These are phyloP conservation scores for Eucriotettix oculatus DNA, from an alignment of 2,888 invertebrate genomes.

Conservation along the genomic window DNA sequence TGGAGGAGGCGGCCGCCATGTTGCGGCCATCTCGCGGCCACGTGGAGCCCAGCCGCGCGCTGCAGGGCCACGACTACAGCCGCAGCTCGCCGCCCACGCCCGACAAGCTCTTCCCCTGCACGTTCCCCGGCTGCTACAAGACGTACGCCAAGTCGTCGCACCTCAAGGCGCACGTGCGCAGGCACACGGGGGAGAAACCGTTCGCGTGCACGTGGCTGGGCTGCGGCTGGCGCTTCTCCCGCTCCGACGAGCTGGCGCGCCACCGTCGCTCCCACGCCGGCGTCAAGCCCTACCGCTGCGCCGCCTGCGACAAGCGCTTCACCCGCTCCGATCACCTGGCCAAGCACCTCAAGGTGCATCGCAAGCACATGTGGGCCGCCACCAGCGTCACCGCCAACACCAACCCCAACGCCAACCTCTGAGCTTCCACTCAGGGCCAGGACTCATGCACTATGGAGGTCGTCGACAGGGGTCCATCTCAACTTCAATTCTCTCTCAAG, in stretches of 20 bases:
- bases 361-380: slow-evolving; percentile 17
- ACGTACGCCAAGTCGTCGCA: slow-evolving; percentile 77
- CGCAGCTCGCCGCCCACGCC: slow-evolving; percentile 18
- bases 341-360: slow-evolving; percentile 78
- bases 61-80: slow-evolving; percentile 27
- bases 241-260: slow-evolving; percentile 84
- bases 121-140: slow-evolving; percentile 55
- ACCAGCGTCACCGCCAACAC: too few species aligned
- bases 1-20: not conserved
- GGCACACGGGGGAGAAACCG: too few species aligned
- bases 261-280: slow-evolving; percentile 92
- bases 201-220: slow-evolving; percentile 35
- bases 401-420: too few species aligned
- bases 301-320: slow-evolving; percentile 75
- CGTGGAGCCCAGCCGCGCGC: slow-evolving; percentile 15
- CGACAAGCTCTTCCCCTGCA: slow-evolving; percentile 47
- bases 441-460: too few species aligned
- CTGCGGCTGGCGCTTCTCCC: slow-evolving; percentile 83
- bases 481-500: too few species aligned
- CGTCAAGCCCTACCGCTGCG: slow-evolving; percentile 82
- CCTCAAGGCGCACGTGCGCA: too few species aligned
- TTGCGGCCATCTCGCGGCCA: not conserved
- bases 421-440: too few species aligned
- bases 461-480: too few species aligned
- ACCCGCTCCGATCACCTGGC: slow-evolving; percentile 86